A percentile compares a stretch with the other conserved stretches of the same genome.
Conservation (phyloP, 2,888 invertebrate species). For the Parnassius smintheus region DNA sequence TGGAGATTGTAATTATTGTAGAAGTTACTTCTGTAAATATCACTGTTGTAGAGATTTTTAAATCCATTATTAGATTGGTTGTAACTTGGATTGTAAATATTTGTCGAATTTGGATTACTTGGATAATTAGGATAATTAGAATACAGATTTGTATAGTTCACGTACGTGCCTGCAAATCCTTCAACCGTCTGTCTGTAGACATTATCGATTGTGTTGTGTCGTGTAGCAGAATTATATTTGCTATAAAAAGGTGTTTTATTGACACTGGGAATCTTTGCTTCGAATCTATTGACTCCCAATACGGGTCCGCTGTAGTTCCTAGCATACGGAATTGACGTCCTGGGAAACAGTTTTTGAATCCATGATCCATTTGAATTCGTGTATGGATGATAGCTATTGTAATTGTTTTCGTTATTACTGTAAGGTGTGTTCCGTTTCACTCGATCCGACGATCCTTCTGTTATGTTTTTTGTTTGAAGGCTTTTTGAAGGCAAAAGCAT, state of each 20-base stretch:
- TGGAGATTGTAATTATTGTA: no score
- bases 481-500: no score
- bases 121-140: not conserved
- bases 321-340: not conserved
- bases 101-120: not conserved
- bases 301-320: not conserved
- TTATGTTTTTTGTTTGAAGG: no score
- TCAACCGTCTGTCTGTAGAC: not conserved
- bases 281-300: not conserved
- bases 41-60: not conserved
- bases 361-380: not conserved
- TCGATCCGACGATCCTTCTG: not conserved
- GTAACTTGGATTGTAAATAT: not conserved
- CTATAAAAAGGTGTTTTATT: not conserved
- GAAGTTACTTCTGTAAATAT: not conserved
- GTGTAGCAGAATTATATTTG: not conserved
- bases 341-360: not conserved
- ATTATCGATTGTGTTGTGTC: not conserved
- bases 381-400: not conserved
- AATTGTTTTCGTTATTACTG: not conserved
- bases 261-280: not conserved
- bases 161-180: no score
- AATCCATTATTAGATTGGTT: not conserved
- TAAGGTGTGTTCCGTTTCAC: conserved; percentile 11
- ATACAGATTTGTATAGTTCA: not conserved